These are phyloP conservation scores for Ceryle rudis DNA, from an alignment of 2,797 vertebrate genomes.

Conservation along the genomic window DNA sequence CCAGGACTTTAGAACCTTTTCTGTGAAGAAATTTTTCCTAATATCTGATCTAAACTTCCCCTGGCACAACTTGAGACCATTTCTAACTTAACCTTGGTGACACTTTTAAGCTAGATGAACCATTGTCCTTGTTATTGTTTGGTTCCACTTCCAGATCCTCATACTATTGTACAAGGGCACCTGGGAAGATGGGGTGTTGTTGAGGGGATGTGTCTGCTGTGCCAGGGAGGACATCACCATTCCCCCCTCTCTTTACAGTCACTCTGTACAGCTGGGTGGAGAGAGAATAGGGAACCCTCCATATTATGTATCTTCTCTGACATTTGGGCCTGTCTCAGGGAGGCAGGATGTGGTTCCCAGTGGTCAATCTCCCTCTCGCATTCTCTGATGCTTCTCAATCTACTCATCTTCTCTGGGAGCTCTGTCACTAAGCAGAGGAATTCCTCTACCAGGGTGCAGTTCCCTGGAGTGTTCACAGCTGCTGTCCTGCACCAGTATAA, in stretches of 20 bases:
- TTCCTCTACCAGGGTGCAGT: background rate
- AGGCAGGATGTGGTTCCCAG: background rate
- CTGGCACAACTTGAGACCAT: background rate
- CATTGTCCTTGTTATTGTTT: background rate
- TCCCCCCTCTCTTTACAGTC: background rate
- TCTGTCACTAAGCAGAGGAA: background rate
- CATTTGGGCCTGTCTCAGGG: background rate
- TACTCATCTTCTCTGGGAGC: background rate
- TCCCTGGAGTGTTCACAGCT: background rate
- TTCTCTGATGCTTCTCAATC: background rate
- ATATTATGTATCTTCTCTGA: background rate
- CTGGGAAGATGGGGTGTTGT: background rate
- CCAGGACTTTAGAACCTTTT: background rate
- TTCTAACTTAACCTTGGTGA: background rate
- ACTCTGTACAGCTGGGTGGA: background rate
- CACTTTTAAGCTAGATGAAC: background rate
- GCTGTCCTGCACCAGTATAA: background rate
- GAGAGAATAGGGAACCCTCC: background rate
- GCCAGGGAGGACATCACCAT: background rate
- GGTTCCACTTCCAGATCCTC: background rate
- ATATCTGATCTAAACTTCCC: background rate
- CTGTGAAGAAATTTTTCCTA: background rate
- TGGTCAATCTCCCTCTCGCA: background rate
- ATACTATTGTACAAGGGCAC: background rate
- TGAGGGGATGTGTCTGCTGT: background rate